A percentile compares a stretch with the other conserved stretches of the same genome.
phyloP scores from a whole-genome alignment of 2,888 invertebrate species.

The Trileptium ribeirensis region DNA sequence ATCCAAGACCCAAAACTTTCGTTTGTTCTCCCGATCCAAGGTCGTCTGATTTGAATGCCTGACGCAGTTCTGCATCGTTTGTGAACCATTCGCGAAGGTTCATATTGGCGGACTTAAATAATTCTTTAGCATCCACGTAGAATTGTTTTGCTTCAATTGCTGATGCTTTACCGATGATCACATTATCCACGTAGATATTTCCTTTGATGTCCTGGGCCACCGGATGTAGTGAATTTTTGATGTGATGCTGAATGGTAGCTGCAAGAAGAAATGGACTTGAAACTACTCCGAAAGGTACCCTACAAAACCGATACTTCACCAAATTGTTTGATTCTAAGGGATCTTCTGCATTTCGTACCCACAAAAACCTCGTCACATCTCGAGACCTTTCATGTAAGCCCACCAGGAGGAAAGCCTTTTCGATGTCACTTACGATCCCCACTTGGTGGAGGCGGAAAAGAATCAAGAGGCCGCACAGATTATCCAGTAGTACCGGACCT shows the following conservation, averaged over 20 bases:
- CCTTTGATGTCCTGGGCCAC: neutral
- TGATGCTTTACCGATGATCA: neutral
- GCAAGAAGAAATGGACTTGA: constrained; percentile 8
- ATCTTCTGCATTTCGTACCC: constrained; percentile 16
- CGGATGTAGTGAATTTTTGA: neutral
- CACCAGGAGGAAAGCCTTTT: constrained; percentile 24
- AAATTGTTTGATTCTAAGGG: neutral
- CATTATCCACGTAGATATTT: neutral
- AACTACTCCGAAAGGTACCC: constrained; percentile 7
- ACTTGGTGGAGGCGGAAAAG: constrained; percentile 29
- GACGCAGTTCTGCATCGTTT: neutral
- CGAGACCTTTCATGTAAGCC: constrained; percentile 26
- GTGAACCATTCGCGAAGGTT: neutral
- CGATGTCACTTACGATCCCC: constrained; percentile 27
- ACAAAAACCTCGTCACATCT: constrained; percentile 31
- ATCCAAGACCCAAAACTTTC: neutral
- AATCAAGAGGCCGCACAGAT: constrained; percentile 29
- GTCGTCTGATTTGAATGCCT: neutral
- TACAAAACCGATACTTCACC: constrained; percentile 6
- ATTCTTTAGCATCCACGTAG: neutral
- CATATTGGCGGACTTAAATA: neutral
- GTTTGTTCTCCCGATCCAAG: neutral
- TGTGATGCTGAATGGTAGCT: neutral
- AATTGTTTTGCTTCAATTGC: neutral
- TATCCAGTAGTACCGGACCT: constrained; percentile 28